Conservation (phyloP, 2,888 invertebrate species). For the Oxyteleia sp. region DNA sequence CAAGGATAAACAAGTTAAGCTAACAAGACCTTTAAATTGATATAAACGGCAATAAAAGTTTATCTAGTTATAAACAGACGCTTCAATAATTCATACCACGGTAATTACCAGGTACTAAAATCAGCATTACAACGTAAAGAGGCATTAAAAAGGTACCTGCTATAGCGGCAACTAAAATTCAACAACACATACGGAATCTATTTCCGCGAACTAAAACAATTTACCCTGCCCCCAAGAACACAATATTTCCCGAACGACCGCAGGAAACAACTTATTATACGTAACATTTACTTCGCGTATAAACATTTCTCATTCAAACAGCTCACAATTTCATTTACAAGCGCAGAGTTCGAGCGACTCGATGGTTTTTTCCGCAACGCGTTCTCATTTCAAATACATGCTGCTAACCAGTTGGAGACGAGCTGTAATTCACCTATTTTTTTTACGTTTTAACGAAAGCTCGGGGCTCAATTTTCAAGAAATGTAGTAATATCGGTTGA, state of each 20-base stretch:
- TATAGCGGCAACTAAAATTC: slow-evolving; percentile 1
- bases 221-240: slow-evolving; percentile 6
- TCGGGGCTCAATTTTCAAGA: slow-evolving; percentile 52
- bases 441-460: slow-evolving; percentile 22
- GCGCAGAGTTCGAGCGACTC: background rate
- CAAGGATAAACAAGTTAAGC: background rate
- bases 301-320: slow-evolving; percentile 34
- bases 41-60: slow-evolving; percentile 16
- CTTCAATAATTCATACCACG: slow-evolving; percentile 25
- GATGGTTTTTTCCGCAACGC: slow-evolving; percentile 1
- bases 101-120: slow-evolving; percentile 51
- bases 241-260: slow-evolving; percentile 22
- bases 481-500: slow-evolving; percentile 56
- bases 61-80: slow-evolving; percentile 10
- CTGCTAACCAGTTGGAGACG: slow-evolving; percentile 17
- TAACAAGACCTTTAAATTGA: background rate
- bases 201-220: slow-evolving; percentile 43
- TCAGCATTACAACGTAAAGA: slow-evolving; percentile 32
- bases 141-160: slow-evolving; percentile 33
- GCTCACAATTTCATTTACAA: slow-evolving; percentile 39
- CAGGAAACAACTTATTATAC: slow-evolving; percentile 47
- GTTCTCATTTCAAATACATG: slow-evolving; percentile 14
- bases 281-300: slow-evolving; percentile 37
- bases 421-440: slow-evolving; percentile 44
- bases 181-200: slow-evolving; percentile 8